Conservation (phyloP, 2,888 invertebrate species). For the Sphinx pinastri region DNA sequence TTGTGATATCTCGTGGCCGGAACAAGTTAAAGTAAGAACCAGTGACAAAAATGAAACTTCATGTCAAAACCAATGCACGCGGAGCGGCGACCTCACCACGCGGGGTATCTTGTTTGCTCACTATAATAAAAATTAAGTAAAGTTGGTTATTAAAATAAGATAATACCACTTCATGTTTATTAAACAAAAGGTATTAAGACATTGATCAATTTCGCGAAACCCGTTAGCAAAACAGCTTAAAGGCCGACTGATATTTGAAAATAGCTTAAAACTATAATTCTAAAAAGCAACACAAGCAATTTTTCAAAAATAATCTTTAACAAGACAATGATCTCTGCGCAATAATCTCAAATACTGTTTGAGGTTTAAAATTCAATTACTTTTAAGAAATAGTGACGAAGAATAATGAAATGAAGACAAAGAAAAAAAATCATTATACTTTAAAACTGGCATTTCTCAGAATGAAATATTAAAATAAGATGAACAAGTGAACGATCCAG, state of each 20-base stretch:
- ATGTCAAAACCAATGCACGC: slow-evolving; percentile 14
- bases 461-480: background rate
- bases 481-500: background rate
- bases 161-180: slow-evolving; percentile 21
- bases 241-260: background rate
- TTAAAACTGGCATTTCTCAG: background rate
- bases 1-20: background rate
- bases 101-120: slow-evolving; percentile 26
- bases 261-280: background rate
- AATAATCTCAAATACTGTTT: too few species aligned
- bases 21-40: background rate
- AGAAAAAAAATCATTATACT: background rate
- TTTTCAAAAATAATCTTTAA: background rate
- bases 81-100: slow-evolving; percentile 21
- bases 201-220: background rate
- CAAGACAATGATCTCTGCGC: background rate
- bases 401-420: slow-evolving; percentile 2
- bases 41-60: slow-evolving; percentile 16
- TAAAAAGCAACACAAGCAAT: background rate
- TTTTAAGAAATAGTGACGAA: background rate
- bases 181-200: slow-evolving; percentile 30
- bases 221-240: background rate
- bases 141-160: slow-evolving; percentile 28
- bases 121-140: slow-evolving; percentile 24
- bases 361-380: background rate